Percentiles rank a stretch among this genome's conserved stretches.
Evolutionary conservation across 1,140 invertebrate genomes (phyloP).

Genomic region (Teleopsis dalmanni): DNA sequence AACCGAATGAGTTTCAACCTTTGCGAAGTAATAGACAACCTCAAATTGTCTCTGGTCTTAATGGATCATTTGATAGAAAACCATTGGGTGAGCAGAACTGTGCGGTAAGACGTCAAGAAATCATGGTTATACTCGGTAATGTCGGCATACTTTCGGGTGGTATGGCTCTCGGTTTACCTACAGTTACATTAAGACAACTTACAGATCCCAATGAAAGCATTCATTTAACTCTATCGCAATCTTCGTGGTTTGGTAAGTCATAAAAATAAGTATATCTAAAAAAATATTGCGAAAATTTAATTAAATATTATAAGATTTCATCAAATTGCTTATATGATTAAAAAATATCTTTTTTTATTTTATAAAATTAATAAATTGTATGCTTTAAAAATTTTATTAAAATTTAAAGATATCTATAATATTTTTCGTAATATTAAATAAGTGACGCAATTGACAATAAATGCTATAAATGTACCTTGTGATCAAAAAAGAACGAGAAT

Average conservation of each 20-base stretch:
- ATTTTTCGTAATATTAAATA: too few species aligned
- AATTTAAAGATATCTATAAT: too few species aligned
- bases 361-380: too few species aligned
- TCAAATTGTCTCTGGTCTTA: slow-evolving; percentile 21
- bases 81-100: slow-evolving; percentile 30
- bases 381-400: too few species aligned
- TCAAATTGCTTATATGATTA: neutral
- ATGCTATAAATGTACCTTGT: too few species aligned
- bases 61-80: slow-evolving; percentile 15
- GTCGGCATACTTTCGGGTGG: slow-evolving; percentile 32
- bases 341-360: neutral
- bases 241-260: slow-evolving; percentile 31
- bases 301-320: neutral
- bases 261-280: too few species aligned
- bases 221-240: slow-evolving; percentile 20
- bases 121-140: slow-evolving; percentile 35
- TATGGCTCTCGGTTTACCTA: slow-evolving; percentile 31
- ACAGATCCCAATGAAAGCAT: slow-evolving; percentile 18
- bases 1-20: slow-evolving; percentile 11
- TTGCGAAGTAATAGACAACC: slow-evolving; percentile 14
- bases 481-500: too few species aligned
- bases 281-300: neutral
- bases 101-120: slow-evolving; percentile 27
- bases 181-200: slow-evolving; percentile 25
- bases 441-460: too few species aligned